phyloP scores from a whole-genome alignment of 2,888 invertebrate genomes.

The Laothoe populi region DNA sequence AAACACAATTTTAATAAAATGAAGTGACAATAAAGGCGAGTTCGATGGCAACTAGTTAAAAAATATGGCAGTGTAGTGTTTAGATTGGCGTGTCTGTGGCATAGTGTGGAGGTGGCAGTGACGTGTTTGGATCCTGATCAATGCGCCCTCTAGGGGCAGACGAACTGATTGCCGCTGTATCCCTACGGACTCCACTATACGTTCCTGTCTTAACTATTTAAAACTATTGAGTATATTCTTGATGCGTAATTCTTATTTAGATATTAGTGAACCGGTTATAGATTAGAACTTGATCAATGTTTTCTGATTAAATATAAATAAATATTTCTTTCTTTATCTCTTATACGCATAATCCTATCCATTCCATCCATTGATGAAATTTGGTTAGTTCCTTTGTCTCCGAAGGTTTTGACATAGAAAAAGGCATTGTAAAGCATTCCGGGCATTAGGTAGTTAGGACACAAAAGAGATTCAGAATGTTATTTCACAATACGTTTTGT shows the following conservation, averaged over 20 bases:
- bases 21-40: background rate
- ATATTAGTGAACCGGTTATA: background rate
- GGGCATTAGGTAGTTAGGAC: too few relatives aligned
- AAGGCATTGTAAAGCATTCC: too few relatives aligned
- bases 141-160: conserved; percentile 62
- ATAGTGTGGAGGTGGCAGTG: conserved; percentile 2
- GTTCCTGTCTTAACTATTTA: conserved; percentile 18
- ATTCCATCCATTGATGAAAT: too few relatives aligned
- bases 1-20: too few relatives aligned
- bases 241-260: background rate
- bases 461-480: background rate
- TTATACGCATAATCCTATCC: too few relatives aligned
- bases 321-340: too few relatives aligned
- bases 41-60: background rate
- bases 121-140: conserved; percentile 58
- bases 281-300: background rate
- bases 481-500: background rate
- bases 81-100: conserved; percentile 10
- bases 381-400: too few relatives aligned
- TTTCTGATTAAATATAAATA: background rate
- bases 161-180: conserved; percentile 60
- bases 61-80: conserved; percentile 5
- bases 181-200: conserved; percentile 31
- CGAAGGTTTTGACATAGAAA: too few relatives aligned
- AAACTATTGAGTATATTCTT: background rate